Percentiles rank a stretch among this genome's conserved stretches.
phyloP scores from a whole-genome alignment of 2,113 vertebrate genomes.

The Macrotus californicus region DNA sequence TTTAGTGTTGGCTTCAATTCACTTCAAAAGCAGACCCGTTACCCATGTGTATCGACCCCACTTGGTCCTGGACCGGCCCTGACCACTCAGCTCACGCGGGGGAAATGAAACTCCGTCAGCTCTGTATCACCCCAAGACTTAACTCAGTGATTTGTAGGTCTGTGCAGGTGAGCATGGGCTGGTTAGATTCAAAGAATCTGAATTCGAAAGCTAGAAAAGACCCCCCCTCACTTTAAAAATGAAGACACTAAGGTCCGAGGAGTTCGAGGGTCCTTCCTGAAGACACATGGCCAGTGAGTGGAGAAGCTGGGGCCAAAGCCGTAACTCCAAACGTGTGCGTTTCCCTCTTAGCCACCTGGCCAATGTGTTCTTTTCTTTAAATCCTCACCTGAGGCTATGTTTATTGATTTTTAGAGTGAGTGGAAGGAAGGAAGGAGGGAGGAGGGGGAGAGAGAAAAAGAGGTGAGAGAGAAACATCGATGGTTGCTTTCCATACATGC shows the following conservation, averaged over 20 bases:
- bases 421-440: too few relatives aligned
- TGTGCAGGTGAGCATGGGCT: background rate
- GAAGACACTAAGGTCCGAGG: background rate
- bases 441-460: too few relatives aligned
- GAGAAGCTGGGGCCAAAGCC: background rate
- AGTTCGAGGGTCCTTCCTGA: background rate
- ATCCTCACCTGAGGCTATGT: too few relatives aligned
- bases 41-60: rapidly evolving
- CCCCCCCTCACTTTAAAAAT: background rate
- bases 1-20: background rate
- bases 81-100: rapidly evolving
- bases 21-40: background rate
- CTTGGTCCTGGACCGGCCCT: background rate
- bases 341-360: background rate
- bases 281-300: background rate
- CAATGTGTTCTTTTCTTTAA: background rate
- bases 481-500: too few relatives aligned
- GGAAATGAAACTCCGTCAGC: background rate
- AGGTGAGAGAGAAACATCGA: too few relatives aligned
- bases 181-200: background rate
- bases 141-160: background rate
- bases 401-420: too few relatives aligned
- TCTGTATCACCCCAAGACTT: background rate
- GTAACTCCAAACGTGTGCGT: rapidly evolving
- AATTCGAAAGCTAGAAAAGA: background rate